A percentile compares a stretch with the other conserved stretches of the same genome.
These are phyloP conservation scores for Bungarus multicinctus DNA, from an alignment of 2,113 vertebrate genomes.

Conservation along the genomic window DNA sequence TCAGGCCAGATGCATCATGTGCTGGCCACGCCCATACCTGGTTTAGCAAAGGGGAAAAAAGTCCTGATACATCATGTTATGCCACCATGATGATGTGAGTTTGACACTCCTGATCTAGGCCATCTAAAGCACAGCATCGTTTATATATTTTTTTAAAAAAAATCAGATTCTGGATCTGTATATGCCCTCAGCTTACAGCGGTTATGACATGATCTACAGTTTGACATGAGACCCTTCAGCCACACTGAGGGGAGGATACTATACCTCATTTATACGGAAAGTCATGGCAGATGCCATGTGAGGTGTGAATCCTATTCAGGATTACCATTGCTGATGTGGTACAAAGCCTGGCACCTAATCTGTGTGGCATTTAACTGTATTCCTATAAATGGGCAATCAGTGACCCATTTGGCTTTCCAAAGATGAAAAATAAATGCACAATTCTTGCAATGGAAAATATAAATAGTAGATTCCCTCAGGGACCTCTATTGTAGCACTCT, in stretches of 20 bases:
- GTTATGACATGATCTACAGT: background rate
- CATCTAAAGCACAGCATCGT: too few species aligned
- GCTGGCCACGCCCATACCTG: too few species aligned
- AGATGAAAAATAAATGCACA: background rate
- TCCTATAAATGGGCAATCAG: background rate
- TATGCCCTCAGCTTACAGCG: background rate
- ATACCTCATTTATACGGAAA: background rate
- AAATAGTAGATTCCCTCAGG: background rate
- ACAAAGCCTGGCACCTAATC: background rate
- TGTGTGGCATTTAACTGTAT: too few species aligned
- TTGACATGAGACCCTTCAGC: background rate
- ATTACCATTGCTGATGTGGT: background rate
- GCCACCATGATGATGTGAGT: too few species aligned
- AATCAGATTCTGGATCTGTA: background rate
- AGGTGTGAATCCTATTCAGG: background rate
- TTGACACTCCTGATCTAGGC: too few species aligned
- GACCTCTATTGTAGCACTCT: background rate
- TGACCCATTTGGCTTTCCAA: background rate
- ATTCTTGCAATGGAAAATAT: background rate
- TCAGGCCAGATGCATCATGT: too few species aligned
- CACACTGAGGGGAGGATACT: background rate
- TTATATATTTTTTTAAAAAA: too few species aligned
- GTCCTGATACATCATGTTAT: too few species aligned
- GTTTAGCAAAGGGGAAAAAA: too few species aligned
- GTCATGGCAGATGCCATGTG: background rate